phyloP scores from a whole-genome alignment of 2,113 vertebrate genomes.

The Solea solea region DNA sequence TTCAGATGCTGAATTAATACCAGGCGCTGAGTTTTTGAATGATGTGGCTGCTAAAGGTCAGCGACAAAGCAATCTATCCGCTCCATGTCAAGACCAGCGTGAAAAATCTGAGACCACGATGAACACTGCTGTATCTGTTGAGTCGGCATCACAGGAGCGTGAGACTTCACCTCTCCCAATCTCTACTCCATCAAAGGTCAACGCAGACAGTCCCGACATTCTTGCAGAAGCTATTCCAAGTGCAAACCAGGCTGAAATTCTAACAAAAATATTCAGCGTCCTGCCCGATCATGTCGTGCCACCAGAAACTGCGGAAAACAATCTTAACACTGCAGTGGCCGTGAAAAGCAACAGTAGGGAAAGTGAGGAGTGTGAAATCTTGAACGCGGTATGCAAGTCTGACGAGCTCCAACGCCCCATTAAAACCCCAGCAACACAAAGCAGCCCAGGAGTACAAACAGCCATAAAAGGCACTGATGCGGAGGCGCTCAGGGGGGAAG shows the following conservation, averaged over 20 bases:
- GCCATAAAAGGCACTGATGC: constrained; percentile 58
- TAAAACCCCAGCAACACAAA: constrained; percentile 55
- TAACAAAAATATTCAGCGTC: constrained; percentile 19
- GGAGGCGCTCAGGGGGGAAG: constrained; percentile 45
- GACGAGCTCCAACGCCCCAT: constrained; percentile 40
- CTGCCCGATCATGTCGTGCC: constrained; percentile 25
- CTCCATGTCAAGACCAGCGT: constrained; percentile 46
- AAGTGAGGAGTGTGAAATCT: constrained; percentile 53
- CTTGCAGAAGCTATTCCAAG: constrained; percentile 19
- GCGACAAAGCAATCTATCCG: constrained; percentile 38
- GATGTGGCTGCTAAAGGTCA: constrained; percentile 40
- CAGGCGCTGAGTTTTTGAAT: constrained; percentile 9
- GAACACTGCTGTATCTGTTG: constrained; percentile 40
- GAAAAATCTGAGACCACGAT: constrained; percentile 16
- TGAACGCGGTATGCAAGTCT: constrained; percentile 37
- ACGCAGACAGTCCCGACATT: constrained; percentile 33
- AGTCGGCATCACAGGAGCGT: constrained; percentile 42
- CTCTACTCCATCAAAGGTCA: constrained; percentile 42
- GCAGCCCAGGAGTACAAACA: constrained; percentile 29
- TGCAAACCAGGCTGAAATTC: constrained; percentile 32
- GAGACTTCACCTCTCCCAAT: constrained; percentile 38
- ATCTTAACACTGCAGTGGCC: constrained; percentile 10
- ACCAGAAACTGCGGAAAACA: constrained; percentile 43
- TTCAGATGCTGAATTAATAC: constrained; percentile 29
- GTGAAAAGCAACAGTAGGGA: constrained; percentile 35